Conservation (phyloP, 2,888 invertebrate species). For the Drosophila anomalata region DNA sequence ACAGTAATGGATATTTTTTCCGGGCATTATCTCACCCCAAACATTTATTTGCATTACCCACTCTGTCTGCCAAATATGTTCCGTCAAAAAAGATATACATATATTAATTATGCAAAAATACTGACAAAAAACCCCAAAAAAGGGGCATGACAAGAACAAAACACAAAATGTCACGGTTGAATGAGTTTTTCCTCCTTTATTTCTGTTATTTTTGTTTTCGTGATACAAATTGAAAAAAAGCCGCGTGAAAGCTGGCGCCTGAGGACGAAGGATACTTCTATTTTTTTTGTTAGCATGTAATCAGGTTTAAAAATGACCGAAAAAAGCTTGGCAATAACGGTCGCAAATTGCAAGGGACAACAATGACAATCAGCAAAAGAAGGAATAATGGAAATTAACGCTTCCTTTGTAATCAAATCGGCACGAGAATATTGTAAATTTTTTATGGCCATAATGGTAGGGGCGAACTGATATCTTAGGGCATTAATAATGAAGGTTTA, state of each 20-base stretch:
- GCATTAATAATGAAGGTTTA: conserved; percentile 44
- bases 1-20: conserved; percentile 1
- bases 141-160: conserved; percentile 37
- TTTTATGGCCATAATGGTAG: conserved; percentile 24
- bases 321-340: conserved; percentile 49
- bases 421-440: conserved; percentile 42
- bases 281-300: conserved; percentile 58
- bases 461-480: conserved; percentile 21
- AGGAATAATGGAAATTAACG: conserved; percentile 67
- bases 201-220: conserved; percentile 18
- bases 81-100: conserved; percentile 54
- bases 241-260: conserved; percentile 55
- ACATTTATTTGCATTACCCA: conserved; percentile 67
- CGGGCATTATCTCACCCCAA: conserved; percentile 35
- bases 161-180: conserved; percentile 62
- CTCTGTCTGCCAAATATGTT: conserved; percentile 58
- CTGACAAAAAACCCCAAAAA: conserved; percentile 31
- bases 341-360: conserved; percentile 59
- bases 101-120: conserved; percentile 66
- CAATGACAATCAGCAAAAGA: conserved; percentile 54
- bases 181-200: conserved; percentile 57
- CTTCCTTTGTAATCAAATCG: conserved; percentile 66
- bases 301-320: conserved; percentile 69
- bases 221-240: conserved; percentile 67
- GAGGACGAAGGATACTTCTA: conserved; percentile 40